Conservation (phyloP, 2,797 vertebrate species). For the Moxostoma hubbsi region DNA sequence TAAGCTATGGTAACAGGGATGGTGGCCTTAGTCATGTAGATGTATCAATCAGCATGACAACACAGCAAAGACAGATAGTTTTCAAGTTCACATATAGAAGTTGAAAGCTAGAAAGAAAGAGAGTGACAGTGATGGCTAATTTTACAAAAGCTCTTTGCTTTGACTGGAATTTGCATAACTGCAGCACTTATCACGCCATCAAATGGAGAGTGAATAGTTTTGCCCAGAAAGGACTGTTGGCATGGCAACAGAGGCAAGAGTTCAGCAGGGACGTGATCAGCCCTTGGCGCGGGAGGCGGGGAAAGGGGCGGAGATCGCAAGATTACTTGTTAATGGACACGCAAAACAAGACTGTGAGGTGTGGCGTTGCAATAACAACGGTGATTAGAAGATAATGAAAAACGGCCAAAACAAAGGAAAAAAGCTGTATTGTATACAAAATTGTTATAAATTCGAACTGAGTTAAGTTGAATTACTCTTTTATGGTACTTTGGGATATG, state of each 20-base stretch:
- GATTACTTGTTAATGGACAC: not conserved
- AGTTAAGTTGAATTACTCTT: not conserved
- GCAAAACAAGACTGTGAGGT: not conserved
- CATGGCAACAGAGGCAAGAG: constrained; percentile 76
- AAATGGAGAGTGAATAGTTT: constrained; percentile 66
- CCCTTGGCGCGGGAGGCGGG: constrained; percentile 64
- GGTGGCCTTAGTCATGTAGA: not conserved
- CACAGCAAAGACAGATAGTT: not conserved
- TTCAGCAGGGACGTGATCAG: constrained; percentile 69
- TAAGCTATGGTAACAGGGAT: not conserved
- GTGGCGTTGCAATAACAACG: not conserved
- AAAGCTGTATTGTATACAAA: not conserved
- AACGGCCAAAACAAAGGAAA: not conserved
- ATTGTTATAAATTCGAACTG: not conserved
- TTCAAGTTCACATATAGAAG: not conserved
- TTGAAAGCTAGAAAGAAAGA: constrained; percentile 40
- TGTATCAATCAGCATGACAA: constrained; percentile 1
- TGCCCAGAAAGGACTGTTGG: constrained; percentile 68
- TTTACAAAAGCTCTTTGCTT: constrained; percentile 72
- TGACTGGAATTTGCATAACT: constrained; percentile 80
- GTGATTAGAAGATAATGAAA: not conserved
- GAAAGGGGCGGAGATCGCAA: constrained; percentile 16
- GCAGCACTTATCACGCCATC: constrained; percentile 77
- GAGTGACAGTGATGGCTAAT: constrained; percentile 61
- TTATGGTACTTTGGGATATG: not conserved